These are phyloP conservation scores for Bursaphelenchus mucronatus DNA, from an alignment of 1,140 invertebrate species.

Conservation along the genomic window DNA sequence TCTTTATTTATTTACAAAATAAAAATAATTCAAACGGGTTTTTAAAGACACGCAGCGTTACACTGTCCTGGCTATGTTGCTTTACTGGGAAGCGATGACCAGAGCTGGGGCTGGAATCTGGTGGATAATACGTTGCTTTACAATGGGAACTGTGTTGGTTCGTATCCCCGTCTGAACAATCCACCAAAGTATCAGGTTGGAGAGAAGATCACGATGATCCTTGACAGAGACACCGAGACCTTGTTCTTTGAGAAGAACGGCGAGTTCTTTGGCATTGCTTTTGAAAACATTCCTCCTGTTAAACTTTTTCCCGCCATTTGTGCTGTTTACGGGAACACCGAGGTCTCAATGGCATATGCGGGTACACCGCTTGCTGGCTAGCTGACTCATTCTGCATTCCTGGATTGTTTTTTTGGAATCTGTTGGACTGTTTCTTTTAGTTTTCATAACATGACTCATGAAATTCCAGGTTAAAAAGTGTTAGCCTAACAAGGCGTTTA, in stretches of 20 bases:
- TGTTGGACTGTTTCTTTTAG: too few relatives aligned
- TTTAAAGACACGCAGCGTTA: conserved; percentile 67
- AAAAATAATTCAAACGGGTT: conserved; percentile 2
- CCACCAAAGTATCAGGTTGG: conserved; percentile 91
- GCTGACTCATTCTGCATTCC: too few relatives aligned
- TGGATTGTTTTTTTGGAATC: too few relatives aligned
- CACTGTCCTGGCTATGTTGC: conserved; percentile 87
- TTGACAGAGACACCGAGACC: conserved; percentile 94
- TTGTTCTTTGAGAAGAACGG: conserved; percentile 96
- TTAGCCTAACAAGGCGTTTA: too few relatives aligned
- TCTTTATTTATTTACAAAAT: not conserved
- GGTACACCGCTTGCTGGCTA: conserved; percentile 65
- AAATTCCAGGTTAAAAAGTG: too few relatives aligned
- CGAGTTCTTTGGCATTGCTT: conserved; percentile 95
- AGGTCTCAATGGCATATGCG: conserved; percentile 99
- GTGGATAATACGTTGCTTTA: conserved; percentile 94
- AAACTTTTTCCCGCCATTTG: conserved; percentile 90
- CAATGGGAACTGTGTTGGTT: conserved; percentile 89
- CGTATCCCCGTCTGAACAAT: conserved; percentile 90
- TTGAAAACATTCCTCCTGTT: conserved; percentile 86
- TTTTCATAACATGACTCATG: too few relatives aligned
- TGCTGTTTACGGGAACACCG: conserved; percentile 96
- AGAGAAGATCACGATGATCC: conserved; percentile 87
- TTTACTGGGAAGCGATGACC: conserved; percentile 85
- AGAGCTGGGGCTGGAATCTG: conserved; percentile 98